Evolutionary conservation across 2,113 vertebrate genomes (phyloP).

Genomic region (Poeciliopsis retropinna): DNA sequence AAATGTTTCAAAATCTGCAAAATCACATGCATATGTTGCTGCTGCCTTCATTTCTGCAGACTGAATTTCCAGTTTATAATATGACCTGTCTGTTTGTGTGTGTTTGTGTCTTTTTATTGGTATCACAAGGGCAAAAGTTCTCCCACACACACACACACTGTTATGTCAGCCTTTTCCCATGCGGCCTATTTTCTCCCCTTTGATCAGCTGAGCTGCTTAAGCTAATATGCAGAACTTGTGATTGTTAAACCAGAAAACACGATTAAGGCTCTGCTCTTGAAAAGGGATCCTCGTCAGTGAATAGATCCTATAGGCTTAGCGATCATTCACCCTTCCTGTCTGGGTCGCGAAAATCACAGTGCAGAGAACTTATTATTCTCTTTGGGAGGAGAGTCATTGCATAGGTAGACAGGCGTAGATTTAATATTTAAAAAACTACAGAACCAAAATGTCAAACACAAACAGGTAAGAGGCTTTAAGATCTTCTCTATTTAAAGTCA

Average conservation of each 20-base stretch:
- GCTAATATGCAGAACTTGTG: slow-evolving; percentile 74
- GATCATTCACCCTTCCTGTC: slow-evolving; percentile 36
- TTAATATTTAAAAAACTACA: slow-evolving; percentile 28
- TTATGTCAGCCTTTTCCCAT: slow-evolving; percentile 6
- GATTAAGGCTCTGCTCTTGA: slow-evolving; percentile 61
- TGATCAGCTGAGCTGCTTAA: slow-evolving; percentile 69
- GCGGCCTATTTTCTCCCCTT: slow-evolving; percentile 39
- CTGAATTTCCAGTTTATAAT: background rate
- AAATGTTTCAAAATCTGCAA: background rate
- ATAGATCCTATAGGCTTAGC: slow-evolving; percentile 42
- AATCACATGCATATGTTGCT: background rate
- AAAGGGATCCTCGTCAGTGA: slow-evolving; percentile 49
- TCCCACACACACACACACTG: slow-evolving; percentile 9
- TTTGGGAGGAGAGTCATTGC: slow-evolving; percentile 28
- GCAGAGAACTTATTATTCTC: slow-evolving; percentile 40
- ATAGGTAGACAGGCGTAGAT: slow-evolving; percentile 13
- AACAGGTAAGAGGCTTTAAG: slow-evolving; percentile 7
- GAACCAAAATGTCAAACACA: slow-evolving; percentile 22
- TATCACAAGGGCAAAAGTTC: slow-evolving; percentile 33
- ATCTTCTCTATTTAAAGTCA: background rate
- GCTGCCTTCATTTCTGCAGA: background rate
- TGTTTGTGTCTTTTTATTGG: slow-evolving; percentile 1
- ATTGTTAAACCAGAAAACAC: slow-evolving; percentile 74
- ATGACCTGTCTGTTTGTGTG: background rate
- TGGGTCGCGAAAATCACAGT: slow-evolving; percentile 56